phyloP scores from a whole-genome alignment of 2,888 invertebrate genomes.

The Drosophila paramelanica region DNA sequence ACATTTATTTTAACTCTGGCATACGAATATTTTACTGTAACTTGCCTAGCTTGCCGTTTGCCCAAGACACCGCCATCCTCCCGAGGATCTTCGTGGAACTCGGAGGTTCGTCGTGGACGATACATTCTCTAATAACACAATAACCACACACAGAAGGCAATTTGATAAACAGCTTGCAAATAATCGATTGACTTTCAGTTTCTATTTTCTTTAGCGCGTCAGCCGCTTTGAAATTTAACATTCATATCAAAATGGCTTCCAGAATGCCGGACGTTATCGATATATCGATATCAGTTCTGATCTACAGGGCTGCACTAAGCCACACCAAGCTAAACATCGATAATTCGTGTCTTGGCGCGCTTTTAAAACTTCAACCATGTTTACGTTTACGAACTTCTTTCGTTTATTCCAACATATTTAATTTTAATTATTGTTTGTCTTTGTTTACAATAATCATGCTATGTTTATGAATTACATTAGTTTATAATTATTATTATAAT shows the following conservation, averaged over 20 bases:
- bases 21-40: background rate
- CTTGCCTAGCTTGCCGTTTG: slow-evolving; percentile 70
- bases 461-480: slow-evolving; percentile 54
- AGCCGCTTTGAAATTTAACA: slow-evolving; percentile 19
- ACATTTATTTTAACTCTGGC: background rate
- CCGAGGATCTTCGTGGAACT: slow-evolving; percentile 73
- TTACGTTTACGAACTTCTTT: slow-evolving; percentile 32
- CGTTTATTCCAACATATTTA: slow-evolving; percentile 58
- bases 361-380: background rate
- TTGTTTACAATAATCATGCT: slow-evolving; percentile 67
- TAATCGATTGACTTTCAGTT: background rate
- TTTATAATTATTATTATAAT: slow-evolving; percentile 66
- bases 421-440: slow-evolving; percentile 70
- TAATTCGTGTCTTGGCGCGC: background rate
- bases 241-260: slow-evolving; percentile 19
- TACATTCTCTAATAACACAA: slow-evolving; percentile 59
- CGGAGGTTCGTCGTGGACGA: slow-evolving; percentile 79
- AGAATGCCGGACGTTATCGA: slow-evolving; percentile 2
- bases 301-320: slow-evolving; percentile 25
- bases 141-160: background rate
- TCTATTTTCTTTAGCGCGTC: slow-evolving; percentile 7
- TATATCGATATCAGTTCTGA: slow-evolving; percentile 13
- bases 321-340: background rate
- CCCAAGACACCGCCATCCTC: slow-evolving; percentile 51
- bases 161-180: background rate